A percentile compares a stretch with the other conserved stretches of the same genome.
phyloP scores from a whole-genome alignment of 2,113 vertebrate species.

The Paralichthys olivaceus region DNA sequence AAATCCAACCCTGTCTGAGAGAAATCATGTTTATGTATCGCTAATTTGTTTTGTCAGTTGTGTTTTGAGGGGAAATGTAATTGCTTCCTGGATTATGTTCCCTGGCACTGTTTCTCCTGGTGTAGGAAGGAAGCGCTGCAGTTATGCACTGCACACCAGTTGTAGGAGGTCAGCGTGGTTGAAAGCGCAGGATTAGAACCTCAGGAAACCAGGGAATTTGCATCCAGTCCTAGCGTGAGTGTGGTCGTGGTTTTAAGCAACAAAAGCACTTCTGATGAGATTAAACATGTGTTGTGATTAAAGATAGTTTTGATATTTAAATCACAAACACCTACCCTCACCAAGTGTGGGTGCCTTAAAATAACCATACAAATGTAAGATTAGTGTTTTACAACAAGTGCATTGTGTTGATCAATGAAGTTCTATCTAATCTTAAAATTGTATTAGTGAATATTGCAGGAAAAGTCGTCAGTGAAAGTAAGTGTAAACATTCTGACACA shows the following conservation, averaged over 20 bases:
- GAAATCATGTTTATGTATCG: neutral
- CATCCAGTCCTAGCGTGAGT: neutral
- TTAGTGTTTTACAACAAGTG: neutral
- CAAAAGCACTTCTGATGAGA: neutral
- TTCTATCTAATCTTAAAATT: no score
- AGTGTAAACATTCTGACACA: no score
- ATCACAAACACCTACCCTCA: neutral
- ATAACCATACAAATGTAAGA: neutral
- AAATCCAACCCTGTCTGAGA: neutral
- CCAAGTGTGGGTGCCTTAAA: neutral
- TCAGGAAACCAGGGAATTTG: neutral
- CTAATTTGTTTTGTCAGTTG: neutral
- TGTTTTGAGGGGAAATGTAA: neutral
- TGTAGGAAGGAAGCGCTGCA: neutral
- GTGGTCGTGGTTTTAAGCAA: neutral
- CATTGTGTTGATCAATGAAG: no score
- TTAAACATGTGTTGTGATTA: neutral
- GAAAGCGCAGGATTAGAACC: neutral
- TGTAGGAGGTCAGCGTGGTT: neutral
- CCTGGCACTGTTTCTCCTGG: neutral
- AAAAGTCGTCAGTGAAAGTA: neutral
- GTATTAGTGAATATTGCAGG: neutral
- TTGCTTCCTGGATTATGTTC: neutral
- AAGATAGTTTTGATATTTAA: neutral
- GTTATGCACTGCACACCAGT: neutral